A percentile compares a stretch with the other conserved stretches of the same genome.
Evolutionary conservation across 2,888 invertebrate species (phyloP).

Genomic region (Troilus luridus): DNA sequence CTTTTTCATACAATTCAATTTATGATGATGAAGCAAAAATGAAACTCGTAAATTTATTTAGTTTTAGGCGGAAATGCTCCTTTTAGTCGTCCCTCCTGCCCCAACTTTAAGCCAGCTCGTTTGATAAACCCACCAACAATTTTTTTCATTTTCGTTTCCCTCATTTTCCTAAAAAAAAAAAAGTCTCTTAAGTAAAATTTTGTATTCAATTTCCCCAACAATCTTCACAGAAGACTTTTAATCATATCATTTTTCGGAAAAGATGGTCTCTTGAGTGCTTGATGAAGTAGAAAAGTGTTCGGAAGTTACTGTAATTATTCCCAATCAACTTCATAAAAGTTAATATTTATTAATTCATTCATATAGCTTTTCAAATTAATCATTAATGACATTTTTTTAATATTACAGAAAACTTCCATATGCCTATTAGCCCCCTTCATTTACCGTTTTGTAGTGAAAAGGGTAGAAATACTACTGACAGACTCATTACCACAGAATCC

Average conservation of each 20-base stretch:
- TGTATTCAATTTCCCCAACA: not conserved
- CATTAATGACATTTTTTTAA: no score
- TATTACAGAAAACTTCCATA: not conserved
- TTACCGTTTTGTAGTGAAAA: no score
- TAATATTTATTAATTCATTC: no score
- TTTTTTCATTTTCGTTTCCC: not conserved
- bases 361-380: no score
- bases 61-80: not conserved
- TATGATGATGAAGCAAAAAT: conserved; percentile 27
- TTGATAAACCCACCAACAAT: conserved; percentile 19
- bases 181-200: not conserved
- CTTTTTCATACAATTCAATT: conserved; percentile 1
- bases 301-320: no score
- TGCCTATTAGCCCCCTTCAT: no score
- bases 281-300: not conserved
- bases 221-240: not conserved
- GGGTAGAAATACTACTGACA: no score
- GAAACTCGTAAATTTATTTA: conserved; percentile 26
- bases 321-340: no score
- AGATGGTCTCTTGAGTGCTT: not conserved
- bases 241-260: not conserved
- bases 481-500: no score
- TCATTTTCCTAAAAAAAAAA: not conserved
- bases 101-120: not conserved
- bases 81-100: not conserved